Evolutionary conservation across 2,888 invertebrate genomes (phyloP), one percentile per base, ranked within the genome.

Genomic region (Ctena decussata): DNA sequence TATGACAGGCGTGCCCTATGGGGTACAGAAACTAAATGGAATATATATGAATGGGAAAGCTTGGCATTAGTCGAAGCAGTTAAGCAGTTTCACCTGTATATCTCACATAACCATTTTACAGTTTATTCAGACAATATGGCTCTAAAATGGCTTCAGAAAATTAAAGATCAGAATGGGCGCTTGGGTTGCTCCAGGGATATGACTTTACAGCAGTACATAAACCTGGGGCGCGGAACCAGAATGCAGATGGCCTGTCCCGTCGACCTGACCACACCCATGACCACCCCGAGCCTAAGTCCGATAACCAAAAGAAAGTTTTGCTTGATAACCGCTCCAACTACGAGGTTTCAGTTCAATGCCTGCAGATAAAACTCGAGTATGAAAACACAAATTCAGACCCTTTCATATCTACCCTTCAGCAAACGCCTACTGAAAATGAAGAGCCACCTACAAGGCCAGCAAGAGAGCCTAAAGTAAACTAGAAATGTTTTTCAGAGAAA

Each of bases 51-150:
- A 74, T 69, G 74, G n/a, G 90, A 90, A 84, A 86, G 89, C 77
- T 53, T 90, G 32, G 90, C 89, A 72, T 35, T 90, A 2, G 74
- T 89, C 1, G 86, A 89, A 65, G 87, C 84, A 15, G 85, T 90
- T 30, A 80, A 82, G 49, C 76, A 80, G 24, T 89, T 80, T 57
- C 87, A 80, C 15, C 82, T 81, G 0, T 90, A 88, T 74, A 57
- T 90, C 18, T 70, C 85, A 12, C 41, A 77, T 24, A 75, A 53
- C 11, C 74, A 76, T 18, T 89, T 89, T 44, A 81, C 74, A n/a
- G 81, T 85, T 37, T 82, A 77, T 18, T 88, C 90, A 32, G 88
- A 90, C 69, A 84, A 88, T 39, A 18, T 78, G 21, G 84, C 84
- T 2, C 41, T 86, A 15, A 83, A 82, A 74, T 82, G 70, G n/a